Percentiles rank a stretch among this genome's conserved stretches.
These are phyloP conservation scores for Danio tinwini DNA, from an alignment of 2,797 vertebrate species.

Conservation along the genomic window DNA sequence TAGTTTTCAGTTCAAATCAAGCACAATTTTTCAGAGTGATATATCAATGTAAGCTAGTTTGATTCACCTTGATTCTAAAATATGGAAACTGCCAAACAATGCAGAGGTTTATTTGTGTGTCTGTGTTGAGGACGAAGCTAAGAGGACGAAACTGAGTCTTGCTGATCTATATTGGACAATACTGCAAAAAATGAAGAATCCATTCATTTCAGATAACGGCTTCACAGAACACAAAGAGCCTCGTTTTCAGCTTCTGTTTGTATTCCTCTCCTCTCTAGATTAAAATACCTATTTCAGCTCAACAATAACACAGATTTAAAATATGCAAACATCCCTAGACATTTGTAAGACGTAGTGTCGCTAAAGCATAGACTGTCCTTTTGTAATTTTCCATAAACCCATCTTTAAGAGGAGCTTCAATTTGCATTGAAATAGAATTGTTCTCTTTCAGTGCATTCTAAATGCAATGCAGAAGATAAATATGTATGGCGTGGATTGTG, in stretches of 20 bases:
- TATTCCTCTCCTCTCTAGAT: background rate
- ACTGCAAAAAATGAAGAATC: background rate
- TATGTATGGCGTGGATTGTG: conserved; percentile 29
- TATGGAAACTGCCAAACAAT: conserved; percentile 5
- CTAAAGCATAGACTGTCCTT: conserved; percentile 5
- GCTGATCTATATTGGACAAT: background rate
- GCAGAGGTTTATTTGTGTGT: conserved; percentile 15
- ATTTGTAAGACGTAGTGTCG: conserved; percentile 11
- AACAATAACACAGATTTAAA: conserved; percentile 8
- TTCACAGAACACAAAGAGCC: background rate
- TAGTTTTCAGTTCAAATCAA: background rate
- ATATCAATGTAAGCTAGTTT: background rate
- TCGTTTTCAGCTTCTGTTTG: background rate
- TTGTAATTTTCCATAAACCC: conserved; percentile 29
- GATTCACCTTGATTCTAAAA: conserved; percentile 20
- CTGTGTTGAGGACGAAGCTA: background rate
- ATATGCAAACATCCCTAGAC: conserved; percentile 24
- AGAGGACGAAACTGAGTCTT: conserved; percentile 33
- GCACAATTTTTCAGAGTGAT: background rate
- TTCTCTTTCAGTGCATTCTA: conserved; percentile 38
- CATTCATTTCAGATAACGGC: background rate
- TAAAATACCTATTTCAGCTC: conserved; percentile 23
- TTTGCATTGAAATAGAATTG: conserved; percentile 50
- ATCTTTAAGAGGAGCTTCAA: conserved; percentile 35
- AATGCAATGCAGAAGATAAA: conserved; percentile 32